Conservation (phyloP, 2,797 vertebrate genomes). For the Pempheris klunzingeri region DNA sequence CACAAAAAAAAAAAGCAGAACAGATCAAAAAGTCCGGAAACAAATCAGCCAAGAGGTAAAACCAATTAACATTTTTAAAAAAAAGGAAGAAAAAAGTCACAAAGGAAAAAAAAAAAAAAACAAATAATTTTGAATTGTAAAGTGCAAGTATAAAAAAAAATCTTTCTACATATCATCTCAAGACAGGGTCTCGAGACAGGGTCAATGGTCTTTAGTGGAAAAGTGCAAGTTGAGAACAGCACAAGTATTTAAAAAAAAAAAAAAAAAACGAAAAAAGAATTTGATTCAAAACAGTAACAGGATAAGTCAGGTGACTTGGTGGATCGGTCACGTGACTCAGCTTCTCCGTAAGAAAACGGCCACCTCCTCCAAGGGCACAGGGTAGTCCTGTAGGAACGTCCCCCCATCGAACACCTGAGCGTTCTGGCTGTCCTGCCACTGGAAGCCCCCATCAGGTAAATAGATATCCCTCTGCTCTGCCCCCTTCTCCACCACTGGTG, state of each 20-base stretch:
- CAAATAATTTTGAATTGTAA: slow-evolving; percentile 82
- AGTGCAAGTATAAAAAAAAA: slow-evolving; percentile 89
- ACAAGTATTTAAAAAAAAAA: slow-evolving; percentile 61
- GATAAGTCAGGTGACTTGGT: slow-evolving; percentile 54
- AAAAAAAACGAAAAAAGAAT: slow-evolving; percentile 49
- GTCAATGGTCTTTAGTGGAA: slow-evolving; percentile 87
- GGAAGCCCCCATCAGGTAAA: slow-evolving; percentile 87
- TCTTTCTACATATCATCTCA: slow-evolving; percentile 77
- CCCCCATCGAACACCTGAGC: slow-evolving; percentile 91
- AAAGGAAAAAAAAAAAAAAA: slow-evolving; percentile 62
- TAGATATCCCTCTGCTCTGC: slow-evolving; percentile 88
- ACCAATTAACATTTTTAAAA: slow-evolving; percentile 71
- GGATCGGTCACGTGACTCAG: slow-evolving; percentile 63
- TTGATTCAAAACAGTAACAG: slow-evolving; percentile 77
- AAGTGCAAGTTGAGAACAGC: slow-evolving; percentile 88
- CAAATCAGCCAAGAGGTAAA: slow-evolving; percentile 81
- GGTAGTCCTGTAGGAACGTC: slow-evolving; percentile 88
- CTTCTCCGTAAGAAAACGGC: slow-evolving; percentile 86
- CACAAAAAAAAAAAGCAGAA: slow-evolving; percentile 53
- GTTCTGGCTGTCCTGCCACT: slow-evolving; percentile 89
- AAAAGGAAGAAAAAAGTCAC: slow-evolving; percentile 47
- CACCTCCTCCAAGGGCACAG: slow-evolving; percentile 87
- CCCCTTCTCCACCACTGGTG: slow-evolving; percentile 90
- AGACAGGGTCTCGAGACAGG: slow-evolving; percentile 74
- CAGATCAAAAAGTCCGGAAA: slow-evolving; percentile 67